Evolutionary conservation across 2,113 vertebrate species (phyloP).

Genomic region (Lanius ludovicianus): DNA sequence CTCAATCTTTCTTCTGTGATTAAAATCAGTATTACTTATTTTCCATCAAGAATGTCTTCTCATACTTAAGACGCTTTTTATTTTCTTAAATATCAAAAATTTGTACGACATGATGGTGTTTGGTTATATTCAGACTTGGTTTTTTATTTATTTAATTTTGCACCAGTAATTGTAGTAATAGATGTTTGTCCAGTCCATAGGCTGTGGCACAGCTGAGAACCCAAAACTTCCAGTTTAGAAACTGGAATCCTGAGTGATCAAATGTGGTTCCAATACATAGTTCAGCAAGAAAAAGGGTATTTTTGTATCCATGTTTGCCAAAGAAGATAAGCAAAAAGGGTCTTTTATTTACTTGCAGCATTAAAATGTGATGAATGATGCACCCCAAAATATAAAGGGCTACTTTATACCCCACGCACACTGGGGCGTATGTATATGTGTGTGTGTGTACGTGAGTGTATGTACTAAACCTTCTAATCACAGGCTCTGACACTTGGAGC

Average conservation of each 20-base stretch:
- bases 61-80: neutral
- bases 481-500: neutral
- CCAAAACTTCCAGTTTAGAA: neutral
- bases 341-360: neutral
- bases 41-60: neutral
- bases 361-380: fast-evolving
- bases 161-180: neutral
- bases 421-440: fast-evolving
- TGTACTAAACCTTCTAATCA: neutral
- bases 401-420: neutral
- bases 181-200: neutral
- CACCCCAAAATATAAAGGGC: neutral
- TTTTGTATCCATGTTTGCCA: neutral
- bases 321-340: neutral
- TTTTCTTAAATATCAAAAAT: neutral
- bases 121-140: neutral
- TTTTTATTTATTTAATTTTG: neutral
- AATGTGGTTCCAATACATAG: neutral
- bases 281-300: neutral
- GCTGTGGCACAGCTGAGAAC: neutral
- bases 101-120: neutral
- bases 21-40: neutral
- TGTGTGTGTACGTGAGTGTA: neutral
- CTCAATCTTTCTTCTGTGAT: neutral
- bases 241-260: neutral